Conservation (phyloP, 2,888 invertebrate species). For the Scaptomyza polygonia region DNA sequence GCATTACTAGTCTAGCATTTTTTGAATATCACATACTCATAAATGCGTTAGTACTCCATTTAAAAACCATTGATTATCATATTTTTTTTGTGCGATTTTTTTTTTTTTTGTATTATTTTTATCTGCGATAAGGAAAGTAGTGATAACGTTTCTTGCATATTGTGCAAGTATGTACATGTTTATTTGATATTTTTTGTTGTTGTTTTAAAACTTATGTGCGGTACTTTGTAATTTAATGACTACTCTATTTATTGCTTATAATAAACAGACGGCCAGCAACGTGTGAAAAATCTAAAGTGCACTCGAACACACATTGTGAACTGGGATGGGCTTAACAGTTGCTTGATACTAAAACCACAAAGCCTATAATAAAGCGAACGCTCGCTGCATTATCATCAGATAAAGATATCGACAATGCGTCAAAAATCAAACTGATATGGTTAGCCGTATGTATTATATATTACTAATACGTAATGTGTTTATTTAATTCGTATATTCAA, state of each 20-base stretch:
- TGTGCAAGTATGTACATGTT: slow-evolving; percentile 8
- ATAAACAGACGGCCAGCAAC: slow-evolving; percentile 36
- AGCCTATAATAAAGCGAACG: background rate
- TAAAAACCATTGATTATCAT: slow-evolving; percentile 11
- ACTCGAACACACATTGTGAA: background rate
- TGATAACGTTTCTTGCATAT: slow-evolving; percentile 36
- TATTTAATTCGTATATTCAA: background rate
- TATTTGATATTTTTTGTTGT: slow-evolving; percentile 13
- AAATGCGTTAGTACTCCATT: slow-evolving; percentile 34
- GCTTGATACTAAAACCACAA: background rate
- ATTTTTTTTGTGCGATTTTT: slow-evolving; percentile 14
- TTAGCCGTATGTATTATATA: background rate
- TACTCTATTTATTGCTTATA: slow-evolving; percentile 55
- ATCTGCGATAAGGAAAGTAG: slow-evolving; percentile 34
- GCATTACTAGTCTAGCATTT: slow-evolving; percentile 32
- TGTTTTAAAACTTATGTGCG: slow-evolving; percentile 25
- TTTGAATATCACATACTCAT: slow-evolving; percentile 31
- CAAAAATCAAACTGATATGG: background rate
- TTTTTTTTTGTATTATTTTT: slow-evolving; percentile 17
- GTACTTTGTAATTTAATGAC: slow-evolving; percentile 54
- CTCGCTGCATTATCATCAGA: background rate
- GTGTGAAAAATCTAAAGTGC: background rate
- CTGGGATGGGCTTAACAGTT: background rate
- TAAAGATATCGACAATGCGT: background rate
- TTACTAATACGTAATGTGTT: background rate